phyloP scores from a whole-genome alignment of 2,888 invertebrate species.

The Proisotoma minuta region DNA sequence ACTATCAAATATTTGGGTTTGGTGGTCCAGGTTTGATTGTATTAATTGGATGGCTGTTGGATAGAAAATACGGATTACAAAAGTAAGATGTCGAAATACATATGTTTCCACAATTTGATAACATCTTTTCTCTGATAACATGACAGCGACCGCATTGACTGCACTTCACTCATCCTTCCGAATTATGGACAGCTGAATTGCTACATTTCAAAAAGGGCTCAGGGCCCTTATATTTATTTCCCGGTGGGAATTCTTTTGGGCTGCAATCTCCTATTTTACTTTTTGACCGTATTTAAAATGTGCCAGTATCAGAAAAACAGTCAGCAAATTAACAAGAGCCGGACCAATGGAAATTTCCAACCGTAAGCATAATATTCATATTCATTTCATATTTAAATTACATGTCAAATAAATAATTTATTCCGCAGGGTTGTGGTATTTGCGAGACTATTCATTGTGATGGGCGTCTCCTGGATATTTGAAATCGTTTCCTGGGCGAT shows the following conservation, averaged over 20 bases:
- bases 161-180: constrained; percentile 25
- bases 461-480: constrained; percentile 36
- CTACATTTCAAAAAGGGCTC: constrained; percentile 32
- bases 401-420: neutral
- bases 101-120: neutral
- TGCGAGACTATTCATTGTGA: constrained; percentile 31
- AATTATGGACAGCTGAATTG: constrained; percentile 40
- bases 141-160: constrained; percentile 30
- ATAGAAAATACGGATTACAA: constrained; percentile 22
- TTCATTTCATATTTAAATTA: neutral
- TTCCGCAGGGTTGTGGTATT: constrained; percentile 25
- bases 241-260: constrained; percentile 28
- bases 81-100: constrained; percentile 19
- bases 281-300: constrained; percentile 31
- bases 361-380: constrained; percentile 14
- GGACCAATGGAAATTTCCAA: constrained; percentile 21
- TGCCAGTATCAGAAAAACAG: constrained; percentile 34
- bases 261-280: constrained; percentile 27
- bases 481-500: constrained; percentile 27
- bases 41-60: constrained; percentile 17
- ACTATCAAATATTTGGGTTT: constrained; percentile 22
- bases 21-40: constrained; percentile 19
- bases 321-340: constrained; percentile 16
- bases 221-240: constrained; percentile 32
- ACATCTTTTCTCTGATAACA: neutral